A percentile compares a stretch with the other conserved stretches of the same genome.
These are phyloP conservation scores for Linyphia triangularis DNA, from an alignment of 2,888 invertebrate species.

Conservation along the genomic window DNA sequence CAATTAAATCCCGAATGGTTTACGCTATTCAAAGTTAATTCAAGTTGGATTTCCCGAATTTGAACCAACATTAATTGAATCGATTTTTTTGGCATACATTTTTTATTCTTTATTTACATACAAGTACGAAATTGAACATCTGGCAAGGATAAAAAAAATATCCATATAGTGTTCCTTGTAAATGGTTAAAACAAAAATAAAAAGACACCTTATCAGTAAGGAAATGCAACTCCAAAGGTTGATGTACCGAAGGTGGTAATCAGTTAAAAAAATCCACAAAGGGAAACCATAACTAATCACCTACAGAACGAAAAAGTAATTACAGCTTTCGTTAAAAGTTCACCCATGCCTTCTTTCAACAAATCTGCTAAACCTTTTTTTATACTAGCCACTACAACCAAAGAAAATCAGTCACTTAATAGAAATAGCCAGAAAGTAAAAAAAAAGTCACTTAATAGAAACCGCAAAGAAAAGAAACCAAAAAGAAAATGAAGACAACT, in stretches of 20 bases:
- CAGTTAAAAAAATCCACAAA: conserved; percentile 21
- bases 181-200: no score
- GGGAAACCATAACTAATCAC: not conserved
- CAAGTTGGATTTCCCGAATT: no score
- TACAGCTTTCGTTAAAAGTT: conserved; percentile 47
- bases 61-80: no score
- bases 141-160: no score
- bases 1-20: no score
- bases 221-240: not conserved
- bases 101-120: no score
- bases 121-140: no score
- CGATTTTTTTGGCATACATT: no score
- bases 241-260: not conserved
- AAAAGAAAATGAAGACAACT: not conserved
- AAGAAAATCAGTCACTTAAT: not conserved
- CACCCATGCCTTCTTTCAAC: not conserved
- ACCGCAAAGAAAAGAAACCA: no score
- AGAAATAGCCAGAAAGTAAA: not conserved
- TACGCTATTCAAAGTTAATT: no score
- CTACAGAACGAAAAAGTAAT: conserved; percentile 28
- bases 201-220: no score
- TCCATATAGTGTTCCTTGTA: no score
- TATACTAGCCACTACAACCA: not conserved
- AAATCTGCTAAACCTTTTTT: not conserved
- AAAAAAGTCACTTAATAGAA: not conserved